Percentiles rank a stretch among this genome's conserved stretches.
Conservation (phyloP, 2,113 vertebrate species). For the Pollachius pollachius region DNA sequence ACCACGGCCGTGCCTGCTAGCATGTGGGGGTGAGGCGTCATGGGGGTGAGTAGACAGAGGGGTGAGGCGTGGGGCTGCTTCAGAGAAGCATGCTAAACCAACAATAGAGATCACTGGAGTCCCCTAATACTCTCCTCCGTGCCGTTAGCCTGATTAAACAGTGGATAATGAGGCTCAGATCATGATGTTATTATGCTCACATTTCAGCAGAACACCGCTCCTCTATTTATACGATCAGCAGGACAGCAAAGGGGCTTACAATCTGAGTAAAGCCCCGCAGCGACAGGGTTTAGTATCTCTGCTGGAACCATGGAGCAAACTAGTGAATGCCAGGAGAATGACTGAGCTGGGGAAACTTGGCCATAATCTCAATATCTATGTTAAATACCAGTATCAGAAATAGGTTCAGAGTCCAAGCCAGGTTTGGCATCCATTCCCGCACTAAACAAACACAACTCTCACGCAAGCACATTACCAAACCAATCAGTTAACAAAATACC, state of each 20-base stretch:
- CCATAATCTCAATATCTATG: too few relatives aligned
- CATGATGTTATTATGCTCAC: slow-evolving; percentile 28
- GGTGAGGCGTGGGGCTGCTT: slow-evolving; percentile 11
- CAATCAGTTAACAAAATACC: too few relatives aligned
- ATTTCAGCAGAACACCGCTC: slow-evolving; percentile 3
- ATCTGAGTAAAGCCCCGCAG: neutral
- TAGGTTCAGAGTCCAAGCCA: too few relatives aligned
- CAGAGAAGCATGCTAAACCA: slow-evolving; percentile 7
- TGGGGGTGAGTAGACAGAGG: slow-evolving; percentile 7
- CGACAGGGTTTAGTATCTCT: neutral
- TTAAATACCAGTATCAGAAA: too few relatives aligned
- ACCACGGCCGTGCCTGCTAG: too few relatives aligned
- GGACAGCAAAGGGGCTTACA: neutral
- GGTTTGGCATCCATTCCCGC: too few relatives aligned
- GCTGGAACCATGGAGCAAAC: neutral
- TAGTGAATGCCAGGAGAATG: too few relatives aligned
- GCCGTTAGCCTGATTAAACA: slow-evolving; percentile 14
- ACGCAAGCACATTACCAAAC: too few relatives aligned
- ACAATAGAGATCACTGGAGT: neutral
- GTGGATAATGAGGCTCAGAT: slow-evolving; percentile 24
- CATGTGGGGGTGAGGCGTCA: neutral
- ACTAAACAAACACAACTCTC: too few relatives aligned
- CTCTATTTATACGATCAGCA: slow-evolving; percentile 39
- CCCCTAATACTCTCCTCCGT: slow-evolving; percentile 8
- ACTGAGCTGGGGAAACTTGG: too few relatives aligned